phyloP scores from a whole-genome alignment of 2,888 invertebrate species.

The Cloeon dipterum region DNA sequence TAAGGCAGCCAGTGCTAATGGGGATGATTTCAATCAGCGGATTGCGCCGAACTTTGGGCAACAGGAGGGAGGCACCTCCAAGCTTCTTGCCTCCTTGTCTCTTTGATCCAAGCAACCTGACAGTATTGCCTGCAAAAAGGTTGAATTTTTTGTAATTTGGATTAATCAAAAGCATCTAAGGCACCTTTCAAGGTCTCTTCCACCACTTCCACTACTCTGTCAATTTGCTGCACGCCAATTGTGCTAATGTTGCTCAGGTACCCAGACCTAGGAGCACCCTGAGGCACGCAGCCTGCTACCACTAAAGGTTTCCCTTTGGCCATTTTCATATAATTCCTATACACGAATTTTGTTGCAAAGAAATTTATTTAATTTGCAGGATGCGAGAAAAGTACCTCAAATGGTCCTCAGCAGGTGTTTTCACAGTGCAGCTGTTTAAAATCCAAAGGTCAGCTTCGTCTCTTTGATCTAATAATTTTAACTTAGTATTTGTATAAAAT shows the following conservation, averaged over 20 bases:
- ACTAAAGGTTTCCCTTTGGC: constrained; percentile 56
- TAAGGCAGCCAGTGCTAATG: constrained; percentile 88
- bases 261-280: constrained; percentile 58
- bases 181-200: constrained; percentile 87
- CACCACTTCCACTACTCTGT: constrained; percentile 89
- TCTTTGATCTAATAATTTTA: constrained; percentile 40
- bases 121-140: constrained; percentile 35
- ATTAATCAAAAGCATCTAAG: not conserved
- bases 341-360: too few relatives aligned
- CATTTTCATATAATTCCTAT: constrained; percentile 29
- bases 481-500: too few relatives aligned
- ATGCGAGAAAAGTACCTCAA: constrained; percentile 30
- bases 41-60: constrained; percentile 91
- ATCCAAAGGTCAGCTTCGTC: constrained; percentile 77
- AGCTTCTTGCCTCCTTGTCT: constrained; percentile 52
- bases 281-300: constrained; percentile 94
- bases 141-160: not conserved
- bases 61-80: constrained; percentile 64
- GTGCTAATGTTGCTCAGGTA: constrained; percentile 62
- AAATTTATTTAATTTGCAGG: constrained; percentile 1
- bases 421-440: constrained; percentile 93
- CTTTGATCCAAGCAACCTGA: constrained; percentile 57
- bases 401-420: constrained; percentile 91
- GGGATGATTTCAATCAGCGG: constrained; percentile 92
- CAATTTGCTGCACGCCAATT: constrained; percentile 97